Conservation (phyloP, 2,888 invertebrate genomes). For the Sceliomorpha sp. region DNA sequence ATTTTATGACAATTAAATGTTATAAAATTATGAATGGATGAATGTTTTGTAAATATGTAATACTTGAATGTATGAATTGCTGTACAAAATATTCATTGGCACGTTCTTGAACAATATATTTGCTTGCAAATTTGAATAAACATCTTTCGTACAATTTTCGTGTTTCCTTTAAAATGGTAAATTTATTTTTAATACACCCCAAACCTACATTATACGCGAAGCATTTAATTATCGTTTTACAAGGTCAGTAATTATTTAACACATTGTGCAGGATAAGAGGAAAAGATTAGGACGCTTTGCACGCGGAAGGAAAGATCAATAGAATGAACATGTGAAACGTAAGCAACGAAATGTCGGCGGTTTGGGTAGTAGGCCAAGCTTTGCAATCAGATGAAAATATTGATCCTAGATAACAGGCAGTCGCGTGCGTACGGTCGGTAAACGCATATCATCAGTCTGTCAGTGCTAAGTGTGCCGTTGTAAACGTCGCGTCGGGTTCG, state of each 20-base stretch:
- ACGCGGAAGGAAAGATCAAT: conserved; percentile 61
- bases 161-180: no score
- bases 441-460: conserved; percentile 56
- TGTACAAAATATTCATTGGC: no score
- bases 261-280: conserved; percentile 10
- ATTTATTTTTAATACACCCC: not conserved
- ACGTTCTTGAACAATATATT: no score
- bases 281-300: conserved; percentile 43
- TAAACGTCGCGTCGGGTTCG: not conserved
- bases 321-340: conserved; percentile 57
- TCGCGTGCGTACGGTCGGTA: conserved; percentile 64
- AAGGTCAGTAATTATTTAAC: conserved; percentile 26
- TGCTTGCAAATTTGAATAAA: not conserved
- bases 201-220: no score
- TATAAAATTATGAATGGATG: conserved; percentile 2
- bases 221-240: conserved; percentile 22
- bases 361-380: conserved; percentile 69
- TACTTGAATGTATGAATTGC: no score
- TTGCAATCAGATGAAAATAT: conserved; percentile 74
- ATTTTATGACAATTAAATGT: conserved; percentile 22
- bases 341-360: conserved; percentile 63
- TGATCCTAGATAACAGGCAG: conserved; percentile 70
- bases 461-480: conserved; percentile 25
- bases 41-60: not conserved
- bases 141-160: not conserved